Conservation (phyloP, 2,797 vertebrate genomes). For the Lacerta viridis region DNA sequence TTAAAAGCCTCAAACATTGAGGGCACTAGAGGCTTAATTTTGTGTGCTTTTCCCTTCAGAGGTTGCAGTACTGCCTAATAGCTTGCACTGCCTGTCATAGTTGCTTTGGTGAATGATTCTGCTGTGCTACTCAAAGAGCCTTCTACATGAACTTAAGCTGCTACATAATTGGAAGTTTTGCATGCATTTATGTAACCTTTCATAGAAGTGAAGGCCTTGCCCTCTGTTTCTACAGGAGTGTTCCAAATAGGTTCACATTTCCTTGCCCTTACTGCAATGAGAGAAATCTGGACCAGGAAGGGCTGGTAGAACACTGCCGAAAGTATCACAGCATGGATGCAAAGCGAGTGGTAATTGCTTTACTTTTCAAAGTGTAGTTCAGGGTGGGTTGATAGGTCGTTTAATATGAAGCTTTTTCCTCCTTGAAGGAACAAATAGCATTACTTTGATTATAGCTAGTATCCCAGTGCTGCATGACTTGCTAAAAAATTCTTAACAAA, state of each 20-base stretch:
- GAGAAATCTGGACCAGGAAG: constrained; percentile 96
- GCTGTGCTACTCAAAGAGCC: background rate
- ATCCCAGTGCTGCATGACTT: background rate
- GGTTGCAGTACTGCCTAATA: background rate
- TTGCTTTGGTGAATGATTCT: background rate
- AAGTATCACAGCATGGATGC: constrained; percentile 89
- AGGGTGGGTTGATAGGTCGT: background rate
- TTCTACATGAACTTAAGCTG: background rate
- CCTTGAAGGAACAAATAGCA: background rate
- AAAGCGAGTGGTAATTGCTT: constrained; percentile 90
- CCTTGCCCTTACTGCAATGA: constrained; percentile 94
- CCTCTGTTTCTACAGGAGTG: constrained; percentile 78
- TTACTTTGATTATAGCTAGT: background rate
- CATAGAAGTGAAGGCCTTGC: background rate
- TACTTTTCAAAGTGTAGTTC: background rate
- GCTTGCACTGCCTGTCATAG: background rate
- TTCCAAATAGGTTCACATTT: constrained; percentile 97
- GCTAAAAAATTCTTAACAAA: background rate
- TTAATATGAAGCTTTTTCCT: background rate
- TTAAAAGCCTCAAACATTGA: background rate
- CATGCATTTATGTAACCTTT: constrained; percentile 1
- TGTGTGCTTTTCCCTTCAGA: background rate
- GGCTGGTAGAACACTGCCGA: constrained; percentile 96
- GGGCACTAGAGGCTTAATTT: background rate
- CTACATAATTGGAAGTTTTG: background rate